phyloP scores from a whole-genome alignment of 2,888 invertebrate genomes.

The Lucinisca nassula region DNA sequence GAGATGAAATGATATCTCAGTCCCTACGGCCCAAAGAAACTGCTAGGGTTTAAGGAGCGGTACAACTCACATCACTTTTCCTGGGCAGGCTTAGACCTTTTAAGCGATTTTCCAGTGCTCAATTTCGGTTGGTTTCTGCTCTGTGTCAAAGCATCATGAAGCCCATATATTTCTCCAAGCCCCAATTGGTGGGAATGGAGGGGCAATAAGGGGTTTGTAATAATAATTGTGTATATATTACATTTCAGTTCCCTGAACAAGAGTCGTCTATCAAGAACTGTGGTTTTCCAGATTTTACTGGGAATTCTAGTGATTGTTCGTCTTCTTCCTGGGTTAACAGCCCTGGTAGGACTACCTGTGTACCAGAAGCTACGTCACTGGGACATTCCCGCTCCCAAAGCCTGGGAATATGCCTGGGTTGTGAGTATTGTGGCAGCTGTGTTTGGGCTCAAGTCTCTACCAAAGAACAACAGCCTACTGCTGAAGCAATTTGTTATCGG shows the following conservation, averaged over 20 bases:
- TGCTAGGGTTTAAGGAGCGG: too few relatives aligned
- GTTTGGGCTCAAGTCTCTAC: constrained; percentile 95
- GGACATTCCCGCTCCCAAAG: constrained; percentile 94
- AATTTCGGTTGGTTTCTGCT: too few relatives aligned
- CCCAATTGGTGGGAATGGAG: too few relatives aligned
- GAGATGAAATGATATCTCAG: too few relatives aligned
- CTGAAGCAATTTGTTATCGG: constrained; percentile 90
- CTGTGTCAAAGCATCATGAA: too few relatives aligned
- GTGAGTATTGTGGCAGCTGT: constrained; percentile 94
- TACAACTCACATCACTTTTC: too few relatives aligned
- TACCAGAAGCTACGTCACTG: constrained; percentile 95
- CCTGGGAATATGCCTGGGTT: constrained; percentile 98
- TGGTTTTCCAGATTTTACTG: constrained; percentile 97
- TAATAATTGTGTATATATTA: constrained; percentile 41
- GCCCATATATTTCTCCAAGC: too few relatives aligned
- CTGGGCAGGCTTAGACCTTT: too few relatives aligned
- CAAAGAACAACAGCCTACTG: constrained; percentile 92
- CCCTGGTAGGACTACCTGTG: constrained; percentile 97
- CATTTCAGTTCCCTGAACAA: constrained; percentile 97
- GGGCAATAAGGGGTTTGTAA: too few relatives aligned
- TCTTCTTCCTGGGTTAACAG: constrained; percentile 96
- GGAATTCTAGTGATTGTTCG: constrained; percentile 97
- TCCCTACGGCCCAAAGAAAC: too few relatives aligned
- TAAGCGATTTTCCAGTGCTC: too few relatives aligned
- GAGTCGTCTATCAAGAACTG: constrained; percentile 97